Conservation (phyloP, 2,888 invertebrate genomes). For the Tridacna crocea region DNA sequence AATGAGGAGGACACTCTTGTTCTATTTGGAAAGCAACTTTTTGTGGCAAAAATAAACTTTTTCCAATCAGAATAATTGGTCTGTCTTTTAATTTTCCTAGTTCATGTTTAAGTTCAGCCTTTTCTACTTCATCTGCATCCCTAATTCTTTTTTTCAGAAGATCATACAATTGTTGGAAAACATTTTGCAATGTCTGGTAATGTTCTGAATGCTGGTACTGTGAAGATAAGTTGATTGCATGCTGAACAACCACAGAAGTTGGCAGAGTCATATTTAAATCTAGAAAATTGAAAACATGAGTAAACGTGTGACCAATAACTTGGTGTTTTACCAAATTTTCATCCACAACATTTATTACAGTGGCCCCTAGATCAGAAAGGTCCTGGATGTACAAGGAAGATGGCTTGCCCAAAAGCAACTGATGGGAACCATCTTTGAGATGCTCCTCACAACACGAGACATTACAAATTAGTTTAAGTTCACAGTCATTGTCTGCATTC, state of each 20-base stretch:
- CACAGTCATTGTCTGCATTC: conserved; percentile 48
- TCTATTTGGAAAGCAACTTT: conserved; percentile 25
- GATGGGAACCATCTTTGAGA: not conserved
- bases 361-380: conserved; percentile 31
- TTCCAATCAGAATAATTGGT: conserved; percentile 8
- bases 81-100: not conserved
- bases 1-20: conserved; percentile 28
- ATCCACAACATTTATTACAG: conserved; percentile 39
- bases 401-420: conserved; percentile 39
- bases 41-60: conserved; percentile 1
- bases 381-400: conserved; percentile 27
- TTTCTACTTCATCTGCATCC: not conserved
- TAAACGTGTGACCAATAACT: not conserved
- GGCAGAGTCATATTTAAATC: not conserved
- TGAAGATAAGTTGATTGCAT: conserved; percentile 3
- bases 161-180: not conserved
- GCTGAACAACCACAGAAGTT: conserved; percentile 12
- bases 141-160: not conserved
- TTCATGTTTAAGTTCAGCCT: not conserved
- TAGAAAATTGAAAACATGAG: not conserved
- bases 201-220: conserved; percentile 16
- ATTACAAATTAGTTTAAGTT: conserved; percentile 8
- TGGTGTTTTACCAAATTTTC: conserved; percentile 11
- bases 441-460: not conserved
- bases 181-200: not conserved